A percentile compares a stretch with the other conserved stretches of the same genome.
Evolutionary conservation across 2,888 invertebrate genomes (phyloP).

Genomic region (Gortyna flavago): DNA sequence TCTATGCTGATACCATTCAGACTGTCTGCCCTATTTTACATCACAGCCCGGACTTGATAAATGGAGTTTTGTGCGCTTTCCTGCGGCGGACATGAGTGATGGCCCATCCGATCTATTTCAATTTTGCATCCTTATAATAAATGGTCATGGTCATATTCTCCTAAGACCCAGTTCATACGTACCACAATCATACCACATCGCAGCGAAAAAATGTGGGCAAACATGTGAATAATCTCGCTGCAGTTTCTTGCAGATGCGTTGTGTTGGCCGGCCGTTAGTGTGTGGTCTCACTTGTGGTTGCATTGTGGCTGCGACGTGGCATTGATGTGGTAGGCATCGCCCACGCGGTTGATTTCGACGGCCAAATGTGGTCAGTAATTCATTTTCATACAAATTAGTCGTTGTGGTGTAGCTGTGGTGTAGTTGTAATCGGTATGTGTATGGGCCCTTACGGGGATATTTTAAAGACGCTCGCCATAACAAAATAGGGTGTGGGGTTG

Average conservation of each 20-base stretch:
- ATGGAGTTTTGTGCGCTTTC: constrained; percentile 41
- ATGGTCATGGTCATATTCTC: constrained; percentile 21
- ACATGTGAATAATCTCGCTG: neutral
- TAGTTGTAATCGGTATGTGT: neutral
- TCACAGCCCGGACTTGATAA: constrained; percentile 26
- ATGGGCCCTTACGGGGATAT: neutral
- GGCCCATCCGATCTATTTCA: constrained; percentile 11
- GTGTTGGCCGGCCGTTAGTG: neutral
- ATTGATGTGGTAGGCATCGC: neutral
- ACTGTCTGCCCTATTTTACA: constrained; percentile 32
- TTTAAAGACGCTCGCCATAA: neutral
- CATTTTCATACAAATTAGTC: neutral
- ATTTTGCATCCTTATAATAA: constrained; percentile 32
- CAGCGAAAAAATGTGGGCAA: neutral
- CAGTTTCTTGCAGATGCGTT: neutral
- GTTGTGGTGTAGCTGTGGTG: neutral
- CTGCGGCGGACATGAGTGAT: constrained; percentile 31
- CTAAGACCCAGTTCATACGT: neutral
- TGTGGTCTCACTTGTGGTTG: neutral
- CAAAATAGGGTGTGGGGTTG: neutral
- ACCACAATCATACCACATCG: neutral
- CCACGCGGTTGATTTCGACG: neutral
- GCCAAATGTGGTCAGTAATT: neutral
- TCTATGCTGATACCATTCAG: constrained; percentile 20
- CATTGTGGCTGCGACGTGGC: neutral